These are phyloP conservation scores for Oasisia sp. DNA, from an alignment of 2,888 invertebrate genomes.

Conservation along the genomic window DNA sequence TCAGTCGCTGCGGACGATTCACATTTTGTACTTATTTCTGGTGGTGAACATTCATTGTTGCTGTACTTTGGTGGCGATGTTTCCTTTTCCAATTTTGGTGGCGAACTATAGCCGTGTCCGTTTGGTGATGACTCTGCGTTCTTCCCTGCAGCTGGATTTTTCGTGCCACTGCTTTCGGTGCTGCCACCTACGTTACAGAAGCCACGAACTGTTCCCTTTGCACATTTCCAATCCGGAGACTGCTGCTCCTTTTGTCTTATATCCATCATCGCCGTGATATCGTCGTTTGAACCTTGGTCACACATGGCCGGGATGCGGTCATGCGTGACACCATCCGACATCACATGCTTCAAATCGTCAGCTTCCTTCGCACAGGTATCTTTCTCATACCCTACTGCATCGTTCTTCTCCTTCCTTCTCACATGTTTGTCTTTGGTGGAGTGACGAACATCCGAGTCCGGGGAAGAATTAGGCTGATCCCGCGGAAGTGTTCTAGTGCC, in stretches of 20 bases:
- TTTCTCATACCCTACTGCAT: background rate
- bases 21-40: background rate
- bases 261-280: background rate
- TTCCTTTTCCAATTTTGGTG: constrained; percentile 17
- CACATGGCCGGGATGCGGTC: background rate
- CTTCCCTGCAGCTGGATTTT: background rate
- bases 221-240: background rate
- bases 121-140: background rate
- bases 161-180: background rate
- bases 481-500: background rate
- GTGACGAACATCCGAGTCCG: background rate
- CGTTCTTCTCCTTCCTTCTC: background rate
- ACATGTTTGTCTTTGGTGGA: background rate
- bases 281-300: background rate
- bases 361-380: background rate
- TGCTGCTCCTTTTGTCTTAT: background rate
- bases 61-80: background rate
- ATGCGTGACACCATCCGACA: background rate
- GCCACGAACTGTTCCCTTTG: background rate
- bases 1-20: background rate
- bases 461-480: background rate
- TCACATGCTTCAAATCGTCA: background rate
- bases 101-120: background rate
- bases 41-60: background rate
- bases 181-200: background rate